A percentile compares a stretch with the other conserved stretches of the same genome.
Evolutionary conservation across 1,140 invertebrate species (phyloP).

Genomic region (Drosophila erecta): DNA sequence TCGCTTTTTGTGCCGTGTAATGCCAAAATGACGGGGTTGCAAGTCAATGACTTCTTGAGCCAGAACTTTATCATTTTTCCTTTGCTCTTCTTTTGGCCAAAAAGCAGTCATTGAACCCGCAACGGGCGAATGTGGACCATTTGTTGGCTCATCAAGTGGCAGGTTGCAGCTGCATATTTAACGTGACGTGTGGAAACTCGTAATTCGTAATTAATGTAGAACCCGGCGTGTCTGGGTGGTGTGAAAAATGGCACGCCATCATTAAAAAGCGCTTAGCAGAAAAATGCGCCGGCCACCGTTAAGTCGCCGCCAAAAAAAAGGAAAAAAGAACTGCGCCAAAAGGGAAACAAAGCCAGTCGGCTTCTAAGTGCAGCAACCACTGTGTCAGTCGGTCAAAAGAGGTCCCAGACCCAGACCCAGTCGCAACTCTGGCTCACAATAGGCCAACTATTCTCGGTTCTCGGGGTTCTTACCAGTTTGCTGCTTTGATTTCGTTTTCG

Average conservation of each 20-base stretch:
- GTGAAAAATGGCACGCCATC: slow-evolving; percentile 77
- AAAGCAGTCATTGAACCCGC: slow-evolving; percentile 63
- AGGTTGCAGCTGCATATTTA: slow-evolving; percentile 72
- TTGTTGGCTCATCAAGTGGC: slow-evolving; percentile 48
- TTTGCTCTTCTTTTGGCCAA: slow-evolving; percentile 16
- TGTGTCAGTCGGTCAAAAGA: slow-evolving; percentile 74
- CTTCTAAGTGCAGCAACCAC: slow-evolving; percentile 31
- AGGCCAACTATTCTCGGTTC: slow-evolving; percentile 10
- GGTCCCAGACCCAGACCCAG: slow-evolving; percentile 35
- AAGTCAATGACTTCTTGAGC: slow-evolving; percentile 53
- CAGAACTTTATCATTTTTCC: slow-evolving; percentile 13
- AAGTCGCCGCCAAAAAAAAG: slow-evolving; percentile 4
- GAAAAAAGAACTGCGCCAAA: slow-evolving; percentile 11
- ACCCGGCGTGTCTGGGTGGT: slow-evolving; percentile 40
- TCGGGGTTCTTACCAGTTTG: slow-evolving; percentile 37
- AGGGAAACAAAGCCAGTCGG: slow-evolving; percentile 32
- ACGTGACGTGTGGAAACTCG: slow-evolving; percentile 61
- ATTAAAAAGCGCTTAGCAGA: slow-evolving; percentile 77
- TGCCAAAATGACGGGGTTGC: background rate
- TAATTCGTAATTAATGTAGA: slow-evolving; percentile 57
- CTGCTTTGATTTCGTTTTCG: slow-evolving; percentile 76
- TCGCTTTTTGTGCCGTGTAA: background rate
- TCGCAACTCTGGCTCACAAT: slow-evolving; percentile 2
- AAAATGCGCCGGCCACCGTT: slow-evolving; percentile 63
- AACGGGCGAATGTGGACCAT: slow-evolving; percentile 60